phyloP scores from a whole-genome alignment of 2,797 vertebrate genomes.

The Odontamblyopus rebecca region DNA sequence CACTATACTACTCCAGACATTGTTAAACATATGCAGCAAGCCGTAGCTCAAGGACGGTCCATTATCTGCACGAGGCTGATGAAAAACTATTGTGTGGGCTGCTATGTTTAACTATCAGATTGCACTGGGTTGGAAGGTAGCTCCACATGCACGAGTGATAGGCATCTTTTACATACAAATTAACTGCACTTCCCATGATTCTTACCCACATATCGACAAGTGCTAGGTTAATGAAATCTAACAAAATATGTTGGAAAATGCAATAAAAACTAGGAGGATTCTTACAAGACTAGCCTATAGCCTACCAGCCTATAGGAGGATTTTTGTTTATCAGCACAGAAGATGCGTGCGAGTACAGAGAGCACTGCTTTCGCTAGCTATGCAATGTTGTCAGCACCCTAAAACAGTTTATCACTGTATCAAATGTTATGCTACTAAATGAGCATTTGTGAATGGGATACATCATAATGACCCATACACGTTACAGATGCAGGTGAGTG shows the following conservation, averaged over 20 bases:
- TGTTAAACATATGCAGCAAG: not conserved
- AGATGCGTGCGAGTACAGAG: no score
- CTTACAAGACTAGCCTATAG: no score
- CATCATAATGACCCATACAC: no score
- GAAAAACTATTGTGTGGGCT: slow-evolving; percentile 11
- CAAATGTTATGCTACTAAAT: no score
- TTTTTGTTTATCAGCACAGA: no score
- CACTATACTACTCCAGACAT: slow-evolving; percentile 3
- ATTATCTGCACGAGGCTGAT: slow-evolving; percentile 22
- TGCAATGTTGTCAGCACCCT: no score
- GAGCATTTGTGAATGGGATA: no score
- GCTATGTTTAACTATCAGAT: slow-evolving; percentile 18
- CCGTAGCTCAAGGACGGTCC: slow-evolving; percentile 5
- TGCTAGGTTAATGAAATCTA: slow-evolving; percentile 8
- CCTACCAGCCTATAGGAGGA: no score
- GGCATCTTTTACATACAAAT: slow-evolving; percentile 14
- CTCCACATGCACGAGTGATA: slow-evolving; percentile 12
- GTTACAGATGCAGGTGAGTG: no score
- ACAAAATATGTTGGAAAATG: not conserved
- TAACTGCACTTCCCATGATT: not conserved
- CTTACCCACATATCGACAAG: not conserved
- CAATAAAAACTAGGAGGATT: no score
- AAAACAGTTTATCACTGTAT: no score
- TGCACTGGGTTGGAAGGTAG: slow-evolving; percentile 7
- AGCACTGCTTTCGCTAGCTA: no score